phyloP scores from a whole-genome alignment of 2,113 vertebrate genomes.

The Elgaria multicarinata region DNA sequence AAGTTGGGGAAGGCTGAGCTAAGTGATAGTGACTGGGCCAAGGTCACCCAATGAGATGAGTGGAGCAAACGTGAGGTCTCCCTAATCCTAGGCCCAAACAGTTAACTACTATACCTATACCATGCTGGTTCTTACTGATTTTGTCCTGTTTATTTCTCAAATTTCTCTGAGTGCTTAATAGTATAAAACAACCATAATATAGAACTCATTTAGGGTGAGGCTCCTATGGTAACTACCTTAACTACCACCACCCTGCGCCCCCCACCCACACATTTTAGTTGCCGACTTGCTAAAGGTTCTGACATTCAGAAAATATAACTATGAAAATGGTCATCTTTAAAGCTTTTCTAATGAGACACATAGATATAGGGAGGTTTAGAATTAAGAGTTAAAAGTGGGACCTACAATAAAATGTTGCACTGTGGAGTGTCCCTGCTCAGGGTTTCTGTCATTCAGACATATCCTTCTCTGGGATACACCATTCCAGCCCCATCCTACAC shows the following conservation, averaged over 20 bases:
- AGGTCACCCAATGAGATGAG: not conserved
- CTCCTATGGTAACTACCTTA: not conserved
- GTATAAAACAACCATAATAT: not conserved
- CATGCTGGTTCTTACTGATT: not conserved
- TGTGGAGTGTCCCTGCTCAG: too few relatives aligned
- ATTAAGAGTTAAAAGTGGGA: too few relatives aligned
- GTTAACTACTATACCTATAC: not conserved
- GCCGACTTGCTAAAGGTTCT: not conserved
- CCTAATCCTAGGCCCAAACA: not conserved
- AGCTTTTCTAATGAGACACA: not conserved
- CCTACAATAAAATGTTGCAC: too few relatives aligned
- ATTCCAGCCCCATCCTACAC: too few relatives aligned
- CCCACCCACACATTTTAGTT: not conserved
- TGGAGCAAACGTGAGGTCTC: not conserved
- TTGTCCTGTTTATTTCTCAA: not conserved
- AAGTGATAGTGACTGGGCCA: not conserved
- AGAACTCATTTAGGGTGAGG: not conserved
- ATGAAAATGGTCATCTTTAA: not conserved
- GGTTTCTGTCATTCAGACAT: too few relatives aligned
- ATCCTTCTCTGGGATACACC: too few relatives aligned
- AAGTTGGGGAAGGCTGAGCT: not conserved
- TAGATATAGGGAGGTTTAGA: not conserved
- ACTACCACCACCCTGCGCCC: too few relatives aligned
- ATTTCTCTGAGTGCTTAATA: not conserved
- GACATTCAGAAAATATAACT: constrained; percentile 1